A percentile compares a stretch with the other conserved stretches of the same genome.
phyloP scores from a whole-genome alignment of 2,113 vertebrate species.

The Dipodomys merriami region DNA sequence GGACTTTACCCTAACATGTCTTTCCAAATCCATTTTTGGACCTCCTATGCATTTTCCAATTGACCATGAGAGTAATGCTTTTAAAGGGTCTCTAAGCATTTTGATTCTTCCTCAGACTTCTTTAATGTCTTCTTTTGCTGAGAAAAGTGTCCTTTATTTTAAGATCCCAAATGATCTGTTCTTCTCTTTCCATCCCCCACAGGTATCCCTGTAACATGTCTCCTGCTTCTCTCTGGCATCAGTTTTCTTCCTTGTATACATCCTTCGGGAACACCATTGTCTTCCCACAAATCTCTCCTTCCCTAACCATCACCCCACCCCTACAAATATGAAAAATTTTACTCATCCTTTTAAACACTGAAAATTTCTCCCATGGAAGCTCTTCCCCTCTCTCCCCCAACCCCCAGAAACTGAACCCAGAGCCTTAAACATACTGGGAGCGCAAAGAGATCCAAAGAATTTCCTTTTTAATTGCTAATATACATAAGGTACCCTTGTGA shows the following conservation, averaged over 20 bases:
- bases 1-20: neutral
- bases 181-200: neutral
- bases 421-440: neutral
- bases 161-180: neutral
- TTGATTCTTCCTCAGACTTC: slow-evolving; percentile 1
- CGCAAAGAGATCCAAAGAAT: neutral
- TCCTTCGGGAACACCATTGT: neutral
- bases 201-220: neutral
- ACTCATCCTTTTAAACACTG: neutral
- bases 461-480: neutral
- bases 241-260: neutral
- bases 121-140: slow-evolving; percentile 32
- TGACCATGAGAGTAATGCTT: neutral
- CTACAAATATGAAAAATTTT: neutral
- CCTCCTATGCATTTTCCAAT: slow-evolving; percentile 34
- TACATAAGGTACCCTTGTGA: neutral
- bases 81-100: slow-evolving; percentile 27
- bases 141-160: slow-evolving; percentile 24
- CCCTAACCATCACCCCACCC: neutral
- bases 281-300: neutral
- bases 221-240: neutral
- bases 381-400: neutral
- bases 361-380: neutral
- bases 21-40: slow-evolving; percentile 2
- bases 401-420: neutral